Evolutionary conservation across 1,140 invertebrate genomes (phyloP).

Genomic region (Drosophila takahashii): DNA sequence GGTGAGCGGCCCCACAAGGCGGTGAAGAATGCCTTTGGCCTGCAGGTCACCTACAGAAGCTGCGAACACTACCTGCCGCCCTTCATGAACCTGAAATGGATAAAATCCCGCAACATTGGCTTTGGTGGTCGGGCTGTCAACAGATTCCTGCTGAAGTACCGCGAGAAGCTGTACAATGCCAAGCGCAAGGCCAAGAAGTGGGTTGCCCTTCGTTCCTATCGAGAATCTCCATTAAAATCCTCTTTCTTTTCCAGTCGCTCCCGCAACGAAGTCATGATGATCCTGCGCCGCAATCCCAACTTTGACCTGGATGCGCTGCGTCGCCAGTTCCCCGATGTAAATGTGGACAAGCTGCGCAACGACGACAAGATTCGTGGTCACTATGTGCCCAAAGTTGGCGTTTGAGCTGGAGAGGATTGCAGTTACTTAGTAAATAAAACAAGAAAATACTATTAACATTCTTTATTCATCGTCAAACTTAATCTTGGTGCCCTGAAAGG

Average conservation of each 20-base stretch:
- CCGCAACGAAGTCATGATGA: slow-evolving; percentile 88
- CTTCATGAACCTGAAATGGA: slow-evolving; percentile 87
- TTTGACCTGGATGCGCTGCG: slow-evolving; percentile 90
- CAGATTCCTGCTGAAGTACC: slow-evolving; percentile 88
- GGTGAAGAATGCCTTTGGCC: slow-evolving; percentile 87
- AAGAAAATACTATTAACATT: slow-evolving; percentile 25
- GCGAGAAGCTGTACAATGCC: slow-evolving; percentile 87
- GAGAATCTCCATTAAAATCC: neutral
- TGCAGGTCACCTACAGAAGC: slow-evolving; percentile 85
- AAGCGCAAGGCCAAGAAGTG: slow-evolving; percentile 87
- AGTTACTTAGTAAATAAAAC: slow-evolving; percentile 45
- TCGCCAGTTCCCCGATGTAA: slow-evolving; percentile 90
- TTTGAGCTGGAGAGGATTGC: slow-evolving; percentile 15
- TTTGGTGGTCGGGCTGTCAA: slow-evolving; percentile 86
- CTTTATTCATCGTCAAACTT: slow-evolving; percentile 72
- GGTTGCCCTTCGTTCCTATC: slow-evolving; percentile 11
- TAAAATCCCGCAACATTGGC: slow-evolving; percentile 85
- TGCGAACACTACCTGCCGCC: slow-evolving; percentile 87
- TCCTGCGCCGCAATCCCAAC: slow-evolving; percentile 91
- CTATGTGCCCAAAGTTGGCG: slow-evolving; percentile 85
- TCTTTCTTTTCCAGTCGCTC: slow-evolving; percentile 86
- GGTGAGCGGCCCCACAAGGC: slow-evolving; percentile 89
- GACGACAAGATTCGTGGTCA: slow-evolving; percentile 87
- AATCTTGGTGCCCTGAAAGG: slow-evolving; percentile 83
- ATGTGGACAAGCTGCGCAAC: slow-evolving; percentile 88